These are phyloP conservation scores for Ceramica pisi DNA, from an alignment of 2,888 invertebrate species.

Conservation along the genomic window DNA sequence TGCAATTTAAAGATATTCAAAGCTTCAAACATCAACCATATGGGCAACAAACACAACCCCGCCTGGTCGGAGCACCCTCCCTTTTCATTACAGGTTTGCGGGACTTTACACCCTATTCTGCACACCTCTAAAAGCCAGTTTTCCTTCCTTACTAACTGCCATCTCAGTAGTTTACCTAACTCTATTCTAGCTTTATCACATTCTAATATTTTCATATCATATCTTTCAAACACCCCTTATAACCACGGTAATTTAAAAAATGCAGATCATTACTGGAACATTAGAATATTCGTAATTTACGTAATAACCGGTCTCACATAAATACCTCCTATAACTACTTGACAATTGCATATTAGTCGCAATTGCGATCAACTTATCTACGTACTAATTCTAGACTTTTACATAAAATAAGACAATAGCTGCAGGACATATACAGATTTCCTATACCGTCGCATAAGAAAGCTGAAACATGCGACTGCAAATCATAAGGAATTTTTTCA, in stretches of 20 bases:
- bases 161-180: too few species aligned
- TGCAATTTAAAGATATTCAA: too few species aligned
- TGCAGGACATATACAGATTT: conserved; percentile 7
- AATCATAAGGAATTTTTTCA: conserved; percentile 67
- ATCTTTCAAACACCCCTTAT: conserved; percentile 1
- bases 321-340: conserved; percentile 10
- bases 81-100: too few species aligned
- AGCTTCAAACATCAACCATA: too few species aligned
- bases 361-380: conserved; percentile 40
- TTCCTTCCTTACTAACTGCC: too few species aligned
- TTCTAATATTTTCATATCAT: not conserved
- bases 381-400: conserved; percentile 22
- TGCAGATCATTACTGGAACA: conserved; percentile 25
- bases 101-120: too few species aligned
- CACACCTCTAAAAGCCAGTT: too few species aligned
- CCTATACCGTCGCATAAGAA: not conserved
- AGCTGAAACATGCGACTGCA: conserved; percentile 59
- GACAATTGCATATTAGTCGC: conserved; percentile 36
- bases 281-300: conserved; percentile 31
- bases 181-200: not conserved
- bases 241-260: conserved; percentile 18
- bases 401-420: conserved; percentile 18
- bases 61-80: too few species aligned
- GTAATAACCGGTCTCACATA: conserved; percentile 23
- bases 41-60: too few species aligned